Base-by-base conservation (phyloP, 2,888 invertebrate genomes). In the Scaptomyza parva region DNA sequence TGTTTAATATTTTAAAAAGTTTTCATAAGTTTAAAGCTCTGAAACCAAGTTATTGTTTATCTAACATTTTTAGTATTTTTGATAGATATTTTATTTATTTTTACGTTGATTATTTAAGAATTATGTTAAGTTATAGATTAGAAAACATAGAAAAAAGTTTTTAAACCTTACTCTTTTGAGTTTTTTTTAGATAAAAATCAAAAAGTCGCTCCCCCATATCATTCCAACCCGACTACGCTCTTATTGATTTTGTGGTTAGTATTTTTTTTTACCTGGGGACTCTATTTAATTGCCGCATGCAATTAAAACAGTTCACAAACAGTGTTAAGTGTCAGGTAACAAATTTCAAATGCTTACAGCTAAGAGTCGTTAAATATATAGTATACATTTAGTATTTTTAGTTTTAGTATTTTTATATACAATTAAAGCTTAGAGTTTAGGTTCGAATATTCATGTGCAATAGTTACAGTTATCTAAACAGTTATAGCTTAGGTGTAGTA, bases 231-330 rank as follows among this genome's bases (percentile, higher is more conserved):
- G 18, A 47, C 47, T 20, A 30, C 47, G 47, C 47, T 12, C 18
- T 9, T 35, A 59, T 24, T n/a, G 17, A 22, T 22, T 70, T 76
- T 62, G 52, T 61, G 64, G 35, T 59, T 62, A 72, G 57, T 86
- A 80, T 73, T 14, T 6, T 78, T 78, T 76, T 85, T 91, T 91
- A 91, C 91, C 91, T 91, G 90, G 85, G 74, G 74, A 77, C 76
- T 86, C 91, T 91, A 84, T 86, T 89, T 89, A 86, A 78, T 87
- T 89, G 91, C 91, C 89, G 91, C 91, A 91, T 91, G 91, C 91
- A 91, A 91, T 89, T 78, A 88, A 86, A 90, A 86, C 74, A 70
- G 75, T 86, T 87, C 48, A 85, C 77, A 86, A 85, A 81, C 84
- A 84, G 86, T 86, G 86, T 85, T 84, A 84, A 73, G 78, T 85